phyloP scores from a whole-genome alignment of 2,113 vertebrate genomes.

The Nibea coibor region DNA sequence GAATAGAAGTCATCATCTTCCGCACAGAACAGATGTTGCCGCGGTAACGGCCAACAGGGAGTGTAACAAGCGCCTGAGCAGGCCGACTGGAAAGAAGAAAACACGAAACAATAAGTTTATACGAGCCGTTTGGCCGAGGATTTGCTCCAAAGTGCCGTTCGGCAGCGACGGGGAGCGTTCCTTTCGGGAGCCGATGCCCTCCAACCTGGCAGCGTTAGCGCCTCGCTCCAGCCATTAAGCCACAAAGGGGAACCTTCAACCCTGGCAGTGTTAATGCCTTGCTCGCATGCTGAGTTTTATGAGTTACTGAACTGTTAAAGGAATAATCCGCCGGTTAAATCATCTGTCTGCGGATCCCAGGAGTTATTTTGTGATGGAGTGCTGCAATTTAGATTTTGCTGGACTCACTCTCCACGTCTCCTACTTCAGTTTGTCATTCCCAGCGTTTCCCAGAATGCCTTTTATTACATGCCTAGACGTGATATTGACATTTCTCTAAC shows the following conservation, averaged over 20 bases:
- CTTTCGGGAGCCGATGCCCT: constrained; percentile 16
- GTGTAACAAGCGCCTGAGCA: constrained; percentile 23
- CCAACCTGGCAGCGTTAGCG: constrained; percentile 6
- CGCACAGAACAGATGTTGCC: constrained; percentile 58
- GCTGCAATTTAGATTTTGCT: constrained; percentile 26
- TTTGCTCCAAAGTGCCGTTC: constrained; percentile 33
- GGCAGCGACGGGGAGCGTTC: constrained; percentile 7
- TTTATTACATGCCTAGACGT: constrained; percentile 10
- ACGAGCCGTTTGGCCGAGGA: constrained; percentile 19
- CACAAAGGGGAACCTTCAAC: constrained; percentile 13
- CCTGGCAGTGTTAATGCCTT: background rate
- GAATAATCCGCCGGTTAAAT: constrained; percentile 25
- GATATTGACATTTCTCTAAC: background rate
- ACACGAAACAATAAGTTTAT: constrained; percentile 53
- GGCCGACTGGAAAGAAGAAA: background rate
- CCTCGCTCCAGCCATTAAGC: constrained; percentile 18
- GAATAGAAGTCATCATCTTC: constrained; percentile 40
- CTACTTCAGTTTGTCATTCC: constrained; percentile 6
- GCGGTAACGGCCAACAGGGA: constrained; percentile 45
- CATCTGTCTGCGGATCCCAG: constrained; percentile 1
- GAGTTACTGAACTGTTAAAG: constrained; percentile 39
- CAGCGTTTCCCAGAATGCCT: constrained; percentile 32
- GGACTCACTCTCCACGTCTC: background rate
- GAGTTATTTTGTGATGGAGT: constrained; percentile 34
- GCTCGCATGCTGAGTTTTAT: constrained; percentile 38